phyloP scores from a whole-genome alignment of 2,888 invertebrate species.

The Lumbricus terrestris region DNA sequence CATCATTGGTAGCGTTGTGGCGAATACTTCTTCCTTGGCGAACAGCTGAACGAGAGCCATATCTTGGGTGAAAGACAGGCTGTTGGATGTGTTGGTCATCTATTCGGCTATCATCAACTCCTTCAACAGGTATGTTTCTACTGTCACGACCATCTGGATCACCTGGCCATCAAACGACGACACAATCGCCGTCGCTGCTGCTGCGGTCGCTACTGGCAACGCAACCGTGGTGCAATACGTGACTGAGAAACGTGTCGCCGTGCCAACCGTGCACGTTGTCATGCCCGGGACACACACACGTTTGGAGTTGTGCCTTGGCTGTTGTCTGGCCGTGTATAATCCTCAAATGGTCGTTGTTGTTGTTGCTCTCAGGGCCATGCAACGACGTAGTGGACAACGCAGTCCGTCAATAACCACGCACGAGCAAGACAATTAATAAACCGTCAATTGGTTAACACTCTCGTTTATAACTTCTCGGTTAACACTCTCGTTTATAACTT shows the following conservation, averaged over 20 bases:
- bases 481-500: not conserved
- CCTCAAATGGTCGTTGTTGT: not conserved
- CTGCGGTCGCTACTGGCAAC: not conserved
- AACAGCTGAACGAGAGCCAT: constrained; percentile 28
- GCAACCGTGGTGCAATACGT: not conserved
- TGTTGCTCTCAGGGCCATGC: no score
- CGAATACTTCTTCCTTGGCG: constrained; percentile 23
- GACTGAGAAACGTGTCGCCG: not conserved
- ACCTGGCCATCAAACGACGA: constrained; percentile 4
- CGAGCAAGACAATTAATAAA: not conserved
- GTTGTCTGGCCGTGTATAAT: not conserved
- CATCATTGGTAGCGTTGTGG: constrained; percentile 19
- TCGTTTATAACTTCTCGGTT: not conserved
- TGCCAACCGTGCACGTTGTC: constrained; percentile 5
- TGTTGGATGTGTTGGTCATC: constrained; percentile 24
- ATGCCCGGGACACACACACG: not conserved
- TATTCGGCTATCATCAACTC: constrained; percentile 18
- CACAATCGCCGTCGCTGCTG: not conserved
- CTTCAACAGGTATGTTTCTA: constrained; percentile 9
- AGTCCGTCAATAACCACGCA: not conserved
- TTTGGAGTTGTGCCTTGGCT: not conserved
- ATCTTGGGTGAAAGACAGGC: constrained; percentile 27
- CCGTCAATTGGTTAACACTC: not conserved
- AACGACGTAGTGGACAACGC: not conserved
- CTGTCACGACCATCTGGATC: constrained; percentile 7